phyloP scores from a whole-genome alignment of 2,888 invertebrate genomes.

The Pandemis corylana region DNA sequence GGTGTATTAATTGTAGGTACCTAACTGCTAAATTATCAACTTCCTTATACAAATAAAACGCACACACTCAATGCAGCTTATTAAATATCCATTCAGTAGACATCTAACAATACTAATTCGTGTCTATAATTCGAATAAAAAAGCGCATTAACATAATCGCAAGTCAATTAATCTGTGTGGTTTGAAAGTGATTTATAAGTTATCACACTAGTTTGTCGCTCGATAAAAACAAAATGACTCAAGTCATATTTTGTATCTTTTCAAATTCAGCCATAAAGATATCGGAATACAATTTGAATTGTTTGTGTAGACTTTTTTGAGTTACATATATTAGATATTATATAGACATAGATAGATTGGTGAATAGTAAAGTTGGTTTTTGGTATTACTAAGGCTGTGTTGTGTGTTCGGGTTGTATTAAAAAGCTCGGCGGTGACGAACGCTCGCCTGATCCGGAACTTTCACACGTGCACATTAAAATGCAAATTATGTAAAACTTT shows the following conservation, averaged over 20 bases:
- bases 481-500: constrained; percentile 42
- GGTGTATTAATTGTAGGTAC: too few relatives aligned
- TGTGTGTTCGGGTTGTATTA: constrained; percentile 1
- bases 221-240: neutral
- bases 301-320: neutral
- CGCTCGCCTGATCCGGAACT: constrained; percentile 26
- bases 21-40: neutral
- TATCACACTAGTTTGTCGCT: constrained; percentile 10
- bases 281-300: neutral
- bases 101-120: neutral
- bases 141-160: constrained; percentile 31
- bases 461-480: constrained; percentile 39
- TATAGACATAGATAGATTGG: neutral
- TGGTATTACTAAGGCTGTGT: neutral
- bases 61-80: neutral
- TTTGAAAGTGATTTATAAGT: constrained; percentile 40
- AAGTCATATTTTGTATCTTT: neutral
- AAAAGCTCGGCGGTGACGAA: constrained; percentile 20
- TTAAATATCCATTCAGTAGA: neutral
- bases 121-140: constrained; percentile 5
- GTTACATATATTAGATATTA: neutral
- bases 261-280: constrained; percentile 1
- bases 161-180: constrained; percentile 25
- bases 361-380: neutral
- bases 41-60: neutral